Conservation (phyloP, 2,797 vertebrate species). For the Mus minutoides region DNA sequence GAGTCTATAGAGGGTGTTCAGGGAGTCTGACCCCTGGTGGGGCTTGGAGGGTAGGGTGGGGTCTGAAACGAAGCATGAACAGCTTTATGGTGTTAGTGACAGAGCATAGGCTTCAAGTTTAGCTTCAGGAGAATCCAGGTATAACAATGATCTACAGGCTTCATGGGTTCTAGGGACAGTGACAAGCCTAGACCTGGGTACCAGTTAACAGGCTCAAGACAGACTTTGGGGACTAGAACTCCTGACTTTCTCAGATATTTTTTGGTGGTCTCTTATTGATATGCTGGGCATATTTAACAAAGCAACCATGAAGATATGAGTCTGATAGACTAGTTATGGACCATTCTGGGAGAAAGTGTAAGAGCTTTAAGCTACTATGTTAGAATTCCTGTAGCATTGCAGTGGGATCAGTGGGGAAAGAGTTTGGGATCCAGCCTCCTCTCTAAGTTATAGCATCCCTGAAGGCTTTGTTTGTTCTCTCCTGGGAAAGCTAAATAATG, state of each 20-base stretch:
- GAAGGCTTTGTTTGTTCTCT: background rate
- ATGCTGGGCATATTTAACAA: background rate
- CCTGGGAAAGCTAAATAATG: background rate
- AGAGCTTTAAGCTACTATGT: background rate
- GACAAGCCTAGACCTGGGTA: background rate
- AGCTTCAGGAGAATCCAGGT: background rate
- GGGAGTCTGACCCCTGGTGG: background rate
- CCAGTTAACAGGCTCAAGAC: background rate
- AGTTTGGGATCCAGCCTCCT: background rate
- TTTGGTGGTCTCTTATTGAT: background rate
- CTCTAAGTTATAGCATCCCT: background rate
- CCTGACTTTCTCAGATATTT: background rate
- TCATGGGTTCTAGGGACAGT: background rate
- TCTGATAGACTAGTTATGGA: background rate
- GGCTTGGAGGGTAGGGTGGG: fast-evolving
- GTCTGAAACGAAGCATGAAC: background rate
- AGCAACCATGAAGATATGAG: background rate
- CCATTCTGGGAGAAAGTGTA: background rate
- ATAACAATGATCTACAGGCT: background rate
- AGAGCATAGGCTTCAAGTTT: background rate
- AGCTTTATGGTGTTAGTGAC: background rate
- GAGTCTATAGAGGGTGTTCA: background rate
- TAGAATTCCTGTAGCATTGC: background rate
- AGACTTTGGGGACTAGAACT: background rate
- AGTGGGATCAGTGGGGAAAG: background rate